Base-by-base conservation (phyloP, 1,140 invertebrate genomes). In the Danaus plexippus region DNA sequence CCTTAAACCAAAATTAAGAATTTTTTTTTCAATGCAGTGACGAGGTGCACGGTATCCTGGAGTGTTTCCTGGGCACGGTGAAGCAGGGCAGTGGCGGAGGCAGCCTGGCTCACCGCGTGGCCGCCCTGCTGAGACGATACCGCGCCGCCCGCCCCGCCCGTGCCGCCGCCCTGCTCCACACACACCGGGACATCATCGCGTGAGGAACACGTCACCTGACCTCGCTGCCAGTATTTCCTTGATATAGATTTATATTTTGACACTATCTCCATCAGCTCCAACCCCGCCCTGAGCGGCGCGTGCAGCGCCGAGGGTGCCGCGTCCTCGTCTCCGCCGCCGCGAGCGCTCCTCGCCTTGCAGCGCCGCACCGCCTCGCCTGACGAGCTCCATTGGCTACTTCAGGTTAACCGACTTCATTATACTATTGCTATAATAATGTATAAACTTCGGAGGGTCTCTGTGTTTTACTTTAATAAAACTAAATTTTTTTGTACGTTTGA, bases 1-100 rank as follows among this genome's bases (percentile, higher is more conserved):
- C 22, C 22, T 6, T 32, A 3, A 3, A 32, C 1, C 1, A 6
- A 32, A 32, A 32, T 32, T 7, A 7, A 32, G 47, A 49, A 48
- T 1, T 2, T 49, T 9, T 32, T 42, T 32, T 48, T n/a, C 12
- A 11, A 13, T 18, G 0, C 59, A 84, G 78, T 3, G 69, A 69
- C 43, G 81, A 82, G 52, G 52, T 85, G 41, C 69, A 80, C 66
- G 65, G 68, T 60, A 80, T 82, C 55, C 61, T 82, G 58, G 77
- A 82, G 49, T 81, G 77, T 47, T 76, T 82, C 66, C 63, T 85
- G 62, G 44, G 50, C 32, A 58, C 73, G 65, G 69, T 70, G 54
- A 59, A 50, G 52, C 42, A 59, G 40, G 57, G 66, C 47, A 57
- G 63, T 15, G 57, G 59, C 8, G 65, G 70, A n/a, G 61, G 54